These are phyloP conservation scores for Lepetodrilus schrolli DNA, from an alignment of 2,888 invertebrate genomes.

Conservation along the genomic window DNA sequence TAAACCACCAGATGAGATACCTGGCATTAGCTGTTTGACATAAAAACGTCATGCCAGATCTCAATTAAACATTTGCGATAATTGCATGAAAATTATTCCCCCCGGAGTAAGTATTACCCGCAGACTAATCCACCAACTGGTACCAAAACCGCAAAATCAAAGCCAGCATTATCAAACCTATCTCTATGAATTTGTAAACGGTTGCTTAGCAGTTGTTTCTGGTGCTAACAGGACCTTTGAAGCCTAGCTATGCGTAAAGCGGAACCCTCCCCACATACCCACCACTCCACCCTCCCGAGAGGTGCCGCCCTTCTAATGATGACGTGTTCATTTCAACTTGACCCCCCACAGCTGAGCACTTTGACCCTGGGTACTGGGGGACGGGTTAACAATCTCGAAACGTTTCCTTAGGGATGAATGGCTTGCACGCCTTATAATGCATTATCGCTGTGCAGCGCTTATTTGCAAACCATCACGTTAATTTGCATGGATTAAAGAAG, in stretches of 20 bases:
- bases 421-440: neutral
- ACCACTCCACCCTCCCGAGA: neutral
- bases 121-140: neutral
- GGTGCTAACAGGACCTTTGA: neutral
- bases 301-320: neutral
- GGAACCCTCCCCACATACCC: neutral
- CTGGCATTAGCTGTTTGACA: too few relatives aligned
- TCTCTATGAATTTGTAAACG: conserved; percentile 14
- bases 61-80: too few relatives aligned
- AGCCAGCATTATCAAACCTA: conserved; percentile 1
- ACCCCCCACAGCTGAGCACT: conserved; percentile 12
- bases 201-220: neutral
- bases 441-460: conserved; percentile 4
- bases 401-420: neutral
- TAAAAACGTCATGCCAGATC: too few relatives aligned
- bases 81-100: too few relatives aligned
- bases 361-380: neutral
- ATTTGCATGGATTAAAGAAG: conserved; percentile 22
- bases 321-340: neutral
- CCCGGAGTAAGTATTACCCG: too few relatives aligned
- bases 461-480: conserved; percentile 20
- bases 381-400: neutral
- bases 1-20: too few relatives aligned
- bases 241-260: neutral
- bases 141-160: neutral